Percentiles rank a stretch among this genome's conserved stretches.
phyloP scores from a whole-genome alignment of 2,888 invertebrate species.

The Epinotia nisella region DNA sequence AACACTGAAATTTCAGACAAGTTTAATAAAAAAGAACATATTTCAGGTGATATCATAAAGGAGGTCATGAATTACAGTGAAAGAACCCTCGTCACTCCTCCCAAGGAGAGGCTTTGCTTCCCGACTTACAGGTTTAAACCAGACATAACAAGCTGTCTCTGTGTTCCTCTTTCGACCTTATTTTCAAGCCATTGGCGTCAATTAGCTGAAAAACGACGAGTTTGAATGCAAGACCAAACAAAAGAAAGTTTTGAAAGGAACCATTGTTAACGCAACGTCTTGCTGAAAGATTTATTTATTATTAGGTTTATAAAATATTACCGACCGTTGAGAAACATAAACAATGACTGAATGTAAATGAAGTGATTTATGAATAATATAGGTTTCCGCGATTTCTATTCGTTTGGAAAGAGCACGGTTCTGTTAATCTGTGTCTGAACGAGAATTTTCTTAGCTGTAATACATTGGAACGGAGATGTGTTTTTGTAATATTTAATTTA shows the following conservation, averaged over 20 bases:
- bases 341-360: constrained; percentile 13
- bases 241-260: constrained; percentile 35
- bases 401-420: background rate
- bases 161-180: constrained; percentile 30
- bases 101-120: constrained; percentile 47
- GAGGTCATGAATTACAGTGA: constrained; percentile 53
- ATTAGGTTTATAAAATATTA: constrained; percentile 11
- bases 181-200: constrained; percentile 29
- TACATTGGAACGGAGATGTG: too few relatives aligned
- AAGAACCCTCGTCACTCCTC: constrained; percentile 56
- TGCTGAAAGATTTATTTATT: constrained; percentile 27
- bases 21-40: constrained; percentile 44
- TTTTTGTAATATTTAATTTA: too few relatives aligned
- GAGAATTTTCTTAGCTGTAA: too few relatives aligned
- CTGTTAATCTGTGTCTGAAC: too few relatives aligned
- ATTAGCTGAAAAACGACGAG: constrained; percentile 30
- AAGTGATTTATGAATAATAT: background rate
- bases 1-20: constrained; percentile 19
- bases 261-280: constrained; percentile 25
- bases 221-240: constrained; percentile 28
- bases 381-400: background rate
- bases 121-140: constrained; percentile 46
- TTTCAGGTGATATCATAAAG: constrained; percentile 47
- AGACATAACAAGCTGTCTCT: constrained; percentile 48
- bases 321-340: constrained; percentile 16